Evolutionary conservation across 2,797 vertebrate species (phyloP).

Genomic region (Peromyscus melanophrys): DNA sequence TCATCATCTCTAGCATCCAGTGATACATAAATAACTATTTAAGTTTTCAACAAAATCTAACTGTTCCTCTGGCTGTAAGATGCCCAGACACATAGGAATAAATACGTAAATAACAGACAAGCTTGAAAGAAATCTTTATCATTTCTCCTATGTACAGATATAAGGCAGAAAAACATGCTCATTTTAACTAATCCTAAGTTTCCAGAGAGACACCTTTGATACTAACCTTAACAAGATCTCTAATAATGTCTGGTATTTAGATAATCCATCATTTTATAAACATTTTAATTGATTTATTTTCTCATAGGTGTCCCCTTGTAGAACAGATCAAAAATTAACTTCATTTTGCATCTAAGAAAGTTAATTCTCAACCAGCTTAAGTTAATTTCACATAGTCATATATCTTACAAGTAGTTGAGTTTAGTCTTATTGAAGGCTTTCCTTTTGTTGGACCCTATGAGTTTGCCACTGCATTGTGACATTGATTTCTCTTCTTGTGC

Average conservation of each 20-base stretch:
- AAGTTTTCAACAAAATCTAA: background rate
- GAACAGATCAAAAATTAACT: background rate
- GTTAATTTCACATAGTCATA: background rate
- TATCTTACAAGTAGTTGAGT: background rate
- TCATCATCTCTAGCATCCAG: background rate
- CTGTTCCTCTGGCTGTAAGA: background rate
- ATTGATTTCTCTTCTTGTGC: background rate
- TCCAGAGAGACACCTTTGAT: background rate
- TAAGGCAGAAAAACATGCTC: background rate
- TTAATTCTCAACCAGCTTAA: background rate
- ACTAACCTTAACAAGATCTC: background rate
- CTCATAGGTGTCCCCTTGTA: background rate
- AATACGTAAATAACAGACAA: conserved; percentile 35
- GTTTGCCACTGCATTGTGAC: background rate
- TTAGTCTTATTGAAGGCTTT: background rate
- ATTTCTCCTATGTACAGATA: background rate
- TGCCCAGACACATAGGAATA: background rate
- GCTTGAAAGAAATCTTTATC: background rate
- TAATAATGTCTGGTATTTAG: conserved; percentile 10
- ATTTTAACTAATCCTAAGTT: background rate
- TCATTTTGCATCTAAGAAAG: conserved; percentile 16
- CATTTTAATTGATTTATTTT: conserved; percentile 18
- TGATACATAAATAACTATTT: conserved; percentile 21
- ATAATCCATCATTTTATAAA: background rate
- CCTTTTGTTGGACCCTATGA: background rate